These are phyloP conservation scores for Sinotaia quadrata DNA, from an alignment of 2,888 invertebrate genomes.

Conservation along the genomic window DNA sequence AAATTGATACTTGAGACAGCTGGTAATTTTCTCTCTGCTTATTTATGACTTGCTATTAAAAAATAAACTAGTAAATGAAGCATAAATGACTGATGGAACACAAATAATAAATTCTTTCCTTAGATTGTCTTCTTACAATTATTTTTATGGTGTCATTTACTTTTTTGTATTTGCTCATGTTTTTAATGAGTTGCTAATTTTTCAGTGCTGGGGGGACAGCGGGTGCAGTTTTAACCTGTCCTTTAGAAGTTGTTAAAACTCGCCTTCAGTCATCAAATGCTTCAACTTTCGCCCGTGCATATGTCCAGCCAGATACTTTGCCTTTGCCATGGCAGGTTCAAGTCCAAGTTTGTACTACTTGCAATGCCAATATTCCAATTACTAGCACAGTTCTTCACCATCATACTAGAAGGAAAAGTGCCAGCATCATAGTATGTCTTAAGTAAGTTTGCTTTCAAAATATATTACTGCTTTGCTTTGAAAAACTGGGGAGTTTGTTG, in stretches of 20 bases:
- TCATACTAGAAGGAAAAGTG: constrained; percentile 33
- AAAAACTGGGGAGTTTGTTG: too few relatives aligned
- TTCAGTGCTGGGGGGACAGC: constrained; percentile 94
- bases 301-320: constrained; percentile 35
- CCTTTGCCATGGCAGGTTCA: constrained; percentile 32
- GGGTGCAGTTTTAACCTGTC: constrained; percentile 97
- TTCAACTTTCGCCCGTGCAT: constrained; percentile 47
- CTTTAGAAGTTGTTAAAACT: constrained; percentile 97
- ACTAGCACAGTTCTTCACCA: neutral
- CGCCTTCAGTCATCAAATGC: constrained; percentile 93
- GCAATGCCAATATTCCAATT: constrained; percentile 13
- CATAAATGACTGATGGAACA: too few relatives aligned
- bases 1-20: too few relatives aligned
- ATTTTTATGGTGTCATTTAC: too few relatives aligned
- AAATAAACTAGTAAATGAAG: too few relatives aligned
- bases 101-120: too few relatives aligned
- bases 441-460: constrained; percentile 52
- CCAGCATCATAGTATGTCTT: constrained; percentile 66
- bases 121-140: too few relatives aligned
- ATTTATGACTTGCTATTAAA: too few relatives aligned
- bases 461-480: too few relatives aligned
- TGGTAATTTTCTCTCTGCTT: too few relatives aligned
- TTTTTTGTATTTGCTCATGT: too few relatives aligned
- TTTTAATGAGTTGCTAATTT: constrained; percentile 29
- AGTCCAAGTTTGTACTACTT: constrained; percentile 19